phyloP scores from a whole-genome alignment of 2,888 invertebrate genomes.

The Leptodirus hochenwartii region DNA sequence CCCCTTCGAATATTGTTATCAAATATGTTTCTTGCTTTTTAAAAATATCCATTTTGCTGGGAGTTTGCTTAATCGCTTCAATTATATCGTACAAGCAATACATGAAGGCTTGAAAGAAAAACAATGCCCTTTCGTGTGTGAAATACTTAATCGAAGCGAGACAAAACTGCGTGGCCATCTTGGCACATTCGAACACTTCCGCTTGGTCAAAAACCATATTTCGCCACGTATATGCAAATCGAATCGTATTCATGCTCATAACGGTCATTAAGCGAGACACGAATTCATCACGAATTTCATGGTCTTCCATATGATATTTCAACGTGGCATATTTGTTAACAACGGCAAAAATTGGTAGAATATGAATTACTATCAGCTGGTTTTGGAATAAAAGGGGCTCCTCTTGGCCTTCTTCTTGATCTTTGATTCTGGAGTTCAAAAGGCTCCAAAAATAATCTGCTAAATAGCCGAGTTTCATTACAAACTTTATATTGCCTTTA shows the following conservation, averaged over 20 bases:
- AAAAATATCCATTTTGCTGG: constrained; percentile 14
- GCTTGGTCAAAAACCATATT: constrained; percentile 25
- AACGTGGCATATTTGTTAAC: constrained; percentile 20
- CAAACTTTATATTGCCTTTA: constrained; percentile 20
- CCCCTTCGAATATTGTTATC: constrained; percentile 44
- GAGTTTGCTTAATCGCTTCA: constrained; percentile 15
- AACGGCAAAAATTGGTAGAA: constrained; percentile 39
- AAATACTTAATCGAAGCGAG: constrained; percentile 37
- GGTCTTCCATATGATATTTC: constrained; percentile 17
- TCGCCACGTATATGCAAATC: constrained; percentile 26
- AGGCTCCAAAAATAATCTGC: constrained; percentile 28
- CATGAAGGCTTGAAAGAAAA: constrained; percentile 42
- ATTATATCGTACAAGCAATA: constrained; percentile 39
- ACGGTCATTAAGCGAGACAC: constrained; percentile 39
- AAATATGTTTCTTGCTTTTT: constrained; percentile 29
- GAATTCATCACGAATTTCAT: constrained; percentile 39
- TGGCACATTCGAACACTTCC: constrained; percentile 26
- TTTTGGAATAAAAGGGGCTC: constrained; percentile 31
- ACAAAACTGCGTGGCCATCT: constrained; percentile 36
- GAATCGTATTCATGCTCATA: constrained; percentile 42
- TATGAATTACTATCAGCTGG: constrained; percentile 39
- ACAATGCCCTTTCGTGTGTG: constrained; percentile 39
- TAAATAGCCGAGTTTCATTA: constrained; percentile 25
- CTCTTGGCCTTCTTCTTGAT: constrained; percentile 10
- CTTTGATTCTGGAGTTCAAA: constrained; percentile 16